These are phyloP conservation scores for Pseudobourletiella spinata DNA, from an alignment of 1,140 invertebrate genomes.

Conservation along the genomic window DNA sequence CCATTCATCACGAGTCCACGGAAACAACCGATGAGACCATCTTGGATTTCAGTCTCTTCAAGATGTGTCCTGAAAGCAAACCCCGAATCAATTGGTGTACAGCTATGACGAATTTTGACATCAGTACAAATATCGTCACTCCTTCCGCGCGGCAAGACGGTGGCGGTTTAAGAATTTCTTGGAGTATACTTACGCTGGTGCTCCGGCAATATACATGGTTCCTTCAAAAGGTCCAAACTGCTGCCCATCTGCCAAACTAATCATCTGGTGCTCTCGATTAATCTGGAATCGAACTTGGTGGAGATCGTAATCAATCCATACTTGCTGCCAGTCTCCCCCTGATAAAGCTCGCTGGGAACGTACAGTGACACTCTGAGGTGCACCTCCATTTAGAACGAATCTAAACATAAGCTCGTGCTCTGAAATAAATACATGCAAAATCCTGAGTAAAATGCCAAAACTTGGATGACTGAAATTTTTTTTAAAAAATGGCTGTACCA, in stretches of 20 bases:
- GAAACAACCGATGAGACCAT: conserved; percentile 87
- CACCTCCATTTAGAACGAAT: conserved; percentile 75
- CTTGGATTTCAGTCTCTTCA: conserved; percentile 62
- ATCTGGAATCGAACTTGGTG: conserved; percentile 91
- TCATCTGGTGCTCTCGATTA: conserved; percentile 77
- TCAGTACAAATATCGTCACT: no score
- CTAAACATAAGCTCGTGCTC: conserved; percentile 81
- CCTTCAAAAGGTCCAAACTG: conserved; percentile 86
- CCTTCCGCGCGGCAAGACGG: background rate
- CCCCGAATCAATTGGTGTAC: no score
- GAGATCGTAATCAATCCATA: conserved; percentile 82
- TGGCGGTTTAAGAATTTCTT: background rate
- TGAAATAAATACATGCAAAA: conserved; percentile 39
- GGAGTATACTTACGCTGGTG: conserved; percentile 58
- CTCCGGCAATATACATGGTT: conserved; percentile 84
- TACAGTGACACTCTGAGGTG: conserved; percentile 64
- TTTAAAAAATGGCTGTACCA: no score
- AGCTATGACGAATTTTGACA: no score
- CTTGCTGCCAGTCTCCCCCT: conserved; percentile 88
- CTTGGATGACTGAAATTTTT: background rate
- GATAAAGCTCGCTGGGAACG: conserved; percentile 71
- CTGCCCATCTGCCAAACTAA: conserved; percentile 70
- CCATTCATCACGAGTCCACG: conserved; percentile 83
- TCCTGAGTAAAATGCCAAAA: background rate
- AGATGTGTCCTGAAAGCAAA: conserved; percentile 60